phyloP scores from a whole-genome alignment of 2,113 vertebrate genomes.

The Octodon degus region DNA sequence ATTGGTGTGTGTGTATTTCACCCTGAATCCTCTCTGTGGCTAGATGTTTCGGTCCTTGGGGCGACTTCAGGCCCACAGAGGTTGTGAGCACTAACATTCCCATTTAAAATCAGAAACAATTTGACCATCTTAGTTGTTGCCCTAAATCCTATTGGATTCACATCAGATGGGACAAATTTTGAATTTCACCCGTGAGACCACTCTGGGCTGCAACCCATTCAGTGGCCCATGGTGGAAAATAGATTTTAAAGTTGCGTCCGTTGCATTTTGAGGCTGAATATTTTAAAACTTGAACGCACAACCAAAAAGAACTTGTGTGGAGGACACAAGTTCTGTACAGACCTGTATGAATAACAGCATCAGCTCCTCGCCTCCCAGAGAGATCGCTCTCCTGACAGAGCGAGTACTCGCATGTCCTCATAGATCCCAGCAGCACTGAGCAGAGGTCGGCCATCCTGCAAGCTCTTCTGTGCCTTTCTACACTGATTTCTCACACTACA shows the following conservation, averaged over 20 bases:
- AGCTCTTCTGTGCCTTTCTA: fast-evolving
- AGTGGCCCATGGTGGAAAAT: conserved; percentile 30
- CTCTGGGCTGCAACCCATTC: neutral
- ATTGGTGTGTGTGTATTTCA: fast-evolving
- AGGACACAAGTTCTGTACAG: neutral
- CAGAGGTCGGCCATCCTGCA: fast-evolving
- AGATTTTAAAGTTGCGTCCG: neutral
- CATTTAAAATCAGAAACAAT: neutral
- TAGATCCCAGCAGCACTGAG: neutral
- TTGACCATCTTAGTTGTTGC: neutral
- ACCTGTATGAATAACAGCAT: neutral
- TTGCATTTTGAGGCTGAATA: neutral
- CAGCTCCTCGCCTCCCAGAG: neutral
- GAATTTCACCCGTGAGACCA: conserved; percentile 47
- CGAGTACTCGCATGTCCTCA: neutral
- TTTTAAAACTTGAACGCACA: conserved; percentile 33
- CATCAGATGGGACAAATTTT: conserved; percentile 66
- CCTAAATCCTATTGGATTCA: conserved; percentile 49
- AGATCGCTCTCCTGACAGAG: neutral
- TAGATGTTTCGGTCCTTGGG: too few species aligned
- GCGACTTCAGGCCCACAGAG: too few species aligned
- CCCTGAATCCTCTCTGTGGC: neutral
- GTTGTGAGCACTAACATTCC: neutral
- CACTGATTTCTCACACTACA: fast-evolving
- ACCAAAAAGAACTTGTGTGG: neutral